Evolutionary conservation across 2,888 invertebrate genomes (phyloP).

Genomic region (Temnothorax ravouxi): DNA sequence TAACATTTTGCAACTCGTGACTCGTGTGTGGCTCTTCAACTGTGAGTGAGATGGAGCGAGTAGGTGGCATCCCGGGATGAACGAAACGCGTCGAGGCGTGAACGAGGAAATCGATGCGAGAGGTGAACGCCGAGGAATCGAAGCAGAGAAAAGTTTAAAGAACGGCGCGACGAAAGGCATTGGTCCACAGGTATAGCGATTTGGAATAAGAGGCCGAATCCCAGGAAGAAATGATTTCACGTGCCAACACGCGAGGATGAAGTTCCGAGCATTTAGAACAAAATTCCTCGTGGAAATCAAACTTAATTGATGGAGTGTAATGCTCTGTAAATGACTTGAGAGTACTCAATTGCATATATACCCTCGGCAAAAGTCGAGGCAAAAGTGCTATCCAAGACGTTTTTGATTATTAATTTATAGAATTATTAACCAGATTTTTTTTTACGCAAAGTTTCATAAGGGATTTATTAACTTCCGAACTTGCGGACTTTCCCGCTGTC

Average conservation of each 20-base stretch:
- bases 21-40: slow-evolving; percentile 47
- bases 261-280: background rate
- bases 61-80: slow-evolving; percentile 65
- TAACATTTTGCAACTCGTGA: slow-evolving; percentile 65
- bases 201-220: slow-evolving; percentile 17
- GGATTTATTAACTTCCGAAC: background rate
- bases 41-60: slow-evolving; percentile 45
- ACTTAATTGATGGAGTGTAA: slow-evolving; percentile 10
- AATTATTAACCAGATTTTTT: slow-evolving; percentile 6
- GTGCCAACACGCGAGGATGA: slow-evolving; percentile 11
- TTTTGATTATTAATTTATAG: slow-evolving; percentile 36
- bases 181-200: slow-evolving; percentile 52
- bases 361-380: background rate
- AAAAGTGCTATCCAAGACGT: background rate
- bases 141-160: slow-evolving; percentile 72
- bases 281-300: slow-evolving; percentile 22
- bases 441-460: background rate
- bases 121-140: slow-evolving; percentile 64
- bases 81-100: slow-evolving; percentile 72
- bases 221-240: slow-evolving; percentile 35
- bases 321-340: background rate
- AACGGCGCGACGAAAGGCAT: slow-evolving; percentile 65
- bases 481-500: background rate
- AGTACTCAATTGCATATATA: background rate
- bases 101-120: slow-evolving; percentile 74